Evolutionary conservation across 2,888 invertebrate species (phyloP).

Genomic region (Oscheius myriophilus): DNA sequence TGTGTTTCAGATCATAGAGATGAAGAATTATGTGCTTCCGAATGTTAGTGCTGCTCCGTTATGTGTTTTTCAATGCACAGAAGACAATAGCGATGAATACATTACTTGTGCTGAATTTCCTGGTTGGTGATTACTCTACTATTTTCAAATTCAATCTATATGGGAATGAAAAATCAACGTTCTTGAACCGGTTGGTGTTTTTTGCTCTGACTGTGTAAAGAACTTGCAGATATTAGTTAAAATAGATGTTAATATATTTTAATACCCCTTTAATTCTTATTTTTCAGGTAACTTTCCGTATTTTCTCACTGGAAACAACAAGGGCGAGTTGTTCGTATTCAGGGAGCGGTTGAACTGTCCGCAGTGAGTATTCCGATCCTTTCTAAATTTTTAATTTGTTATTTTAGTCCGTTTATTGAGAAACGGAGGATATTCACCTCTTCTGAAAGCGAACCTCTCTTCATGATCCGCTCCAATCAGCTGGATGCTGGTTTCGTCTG

Average conservation of each 20-base stretch:
- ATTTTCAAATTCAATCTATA: neutral
- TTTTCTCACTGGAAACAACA: too few species aligned
- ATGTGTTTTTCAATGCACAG: neutral
- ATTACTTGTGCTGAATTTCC: slow-evolving; percentile 8
- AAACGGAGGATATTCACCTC: neutral
- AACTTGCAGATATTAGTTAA: too few species aligned
- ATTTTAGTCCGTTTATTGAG: slow-evolving; percentile 5
- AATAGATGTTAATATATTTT: too few species aligned
- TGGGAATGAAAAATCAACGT: too few species aligned
- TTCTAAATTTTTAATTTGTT: neutral
- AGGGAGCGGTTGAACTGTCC: too few species aligned
- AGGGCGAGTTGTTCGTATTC: too few species aligned
- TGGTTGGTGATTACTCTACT: neutral
- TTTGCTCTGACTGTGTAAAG: too few species aligned
- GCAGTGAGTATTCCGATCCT: neutral
- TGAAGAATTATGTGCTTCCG: slow-evolving; percentile 5
- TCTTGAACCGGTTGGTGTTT: too few species aligned
- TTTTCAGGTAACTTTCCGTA: too few species aligned
- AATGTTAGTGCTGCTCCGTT: neutral
- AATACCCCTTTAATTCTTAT: too few species aligned
- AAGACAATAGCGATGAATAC: neutral
- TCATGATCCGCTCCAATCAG: neutral
- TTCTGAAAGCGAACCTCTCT: neutral
- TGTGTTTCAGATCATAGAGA: neutral
- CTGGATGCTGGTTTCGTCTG: slow-evolving; percentile 16